Base-by-base conservation (phyloP, 92 coral and sea anemone species). In the Phymanthus crucifer region DNA sequence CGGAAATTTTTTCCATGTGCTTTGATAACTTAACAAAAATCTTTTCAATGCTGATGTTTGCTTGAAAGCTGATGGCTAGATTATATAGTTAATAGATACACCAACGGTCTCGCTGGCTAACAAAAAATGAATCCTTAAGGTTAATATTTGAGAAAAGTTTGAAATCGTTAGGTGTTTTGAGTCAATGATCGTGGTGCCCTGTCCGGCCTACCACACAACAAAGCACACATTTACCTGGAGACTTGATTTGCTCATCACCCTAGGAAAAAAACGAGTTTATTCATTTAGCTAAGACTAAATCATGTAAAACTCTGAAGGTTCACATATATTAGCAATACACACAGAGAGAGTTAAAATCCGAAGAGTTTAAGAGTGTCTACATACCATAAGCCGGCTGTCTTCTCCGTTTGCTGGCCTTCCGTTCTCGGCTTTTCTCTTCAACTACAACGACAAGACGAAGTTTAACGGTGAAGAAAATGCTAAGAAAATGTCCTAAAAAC, bases 391-490 rank as follows among this genome's bases (percentile, higher is more conserved):
- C 85, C 83, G 85, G 64, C 11, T 67, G 73, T 65, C 80, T 83
- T 84, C 85, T 14, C 82, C 79, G 29, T 79, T 79, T 35, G 84
- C 35, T 36, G 73, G 35, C 69, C 83, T 81, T 73, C 81, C 91
- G 73, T 87, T 77, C 47, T 79, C 91, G 78, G 86, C 84, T 57
- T 83, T 87, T 83, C 91, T 83, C 86, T 87, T 87, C 88, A 87
- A 87, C 88, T 87, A 57, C 52, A 75, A 81, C 37, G 76, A 79
- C 61, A 76, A 80, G 52, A 35, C 23, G 57, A 18, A 43, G 35
- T 82, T 75, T 23, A 74, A 72, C 66, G 38, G 79, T 14, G n/a
- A n/a, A 16, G 79, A 43, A 71, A 43, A 82, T 40, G 37, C 4
- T 13, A 4, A 50, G 50, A 45, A 77, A 37, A 77, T 36, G 37